phyloP scores from a whole-genome alignment of 2,113 vertebrate genomes.

The Oncorhynchus nerka region DNA sequence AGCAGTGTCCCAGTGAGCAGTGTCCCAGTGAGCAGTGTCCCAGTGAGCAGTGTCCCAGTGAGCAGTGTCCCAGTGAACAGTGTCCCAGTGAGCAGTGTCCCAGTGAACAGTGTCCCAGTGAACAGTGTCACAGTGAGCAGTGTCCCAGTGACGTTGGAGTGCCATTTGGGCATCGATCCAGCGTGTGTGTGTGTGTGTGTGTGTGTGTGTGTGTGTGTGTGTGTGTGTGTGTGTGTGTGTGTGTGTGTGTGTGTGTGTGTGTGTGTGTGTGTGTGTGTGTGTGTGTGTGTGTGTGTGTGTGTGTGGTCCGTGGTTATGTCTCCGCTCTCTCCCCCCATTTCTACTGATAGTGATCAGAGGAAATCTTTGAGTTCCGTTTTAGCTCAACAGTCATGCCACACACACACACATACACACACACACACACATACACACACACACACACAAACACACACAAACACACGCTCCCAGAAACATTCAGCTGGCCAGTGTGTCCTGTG shows the following conservation, averaged over 20 bases:
- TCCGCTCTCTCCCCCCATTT: constrained; percentile 44
- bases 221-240: too few species aligned
- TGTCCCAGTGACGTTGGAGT: background rate
- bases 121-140: too few species aligned
- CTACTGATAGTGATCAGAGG: constrained; percentile 56
- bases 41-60: background rate
- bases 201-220: background rate
- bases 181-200: constrained; percentile 1
- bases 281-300: background rate
- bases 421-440: constrained; percentile 12
- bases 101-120: too few species aligned
- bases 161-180: background rate
- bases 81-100: too few species aligned
- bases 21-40: too few species aligned
- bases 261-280: too few species aligned
- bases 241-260: too few species aligned
- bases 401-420: background rate
- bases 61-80: too few species aligned
- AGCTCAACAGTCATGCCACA: constrained; percentile 55
- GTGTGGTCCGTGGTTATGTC: constrained; percentile 38
- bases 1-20: too few species aligned
- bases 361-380: constrained; percentile 65
- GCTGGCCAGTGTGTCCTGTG: constrained; percentile 23
- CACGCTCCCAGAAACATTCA: background rate
- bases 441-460: background rate